Base-by-base conservation (phyloP, 2,888 invertebrate species). In the Pegoplata infirma region DNA sequence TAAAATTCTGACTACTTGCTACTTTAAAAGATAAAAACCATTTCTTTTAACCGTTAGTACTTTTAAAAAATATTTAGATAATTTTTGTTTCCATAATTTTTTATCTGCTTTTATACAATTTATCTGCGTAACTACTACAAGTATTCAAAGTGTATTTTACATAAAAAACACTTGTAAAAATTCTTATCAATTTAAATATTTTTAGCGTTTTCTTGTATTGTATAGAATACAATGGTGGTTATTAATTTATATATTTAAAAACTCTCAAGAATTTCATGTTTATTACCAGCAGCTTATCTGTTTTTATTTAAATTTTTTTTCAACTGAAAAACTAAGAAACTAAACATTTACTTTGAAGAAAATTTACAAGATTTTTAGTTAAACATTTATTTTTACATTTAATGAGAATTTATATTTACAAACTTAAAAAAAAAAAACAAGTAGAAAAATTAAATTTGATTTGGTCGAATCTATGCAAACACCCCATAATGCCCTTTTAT, bases 291-390 rank as follows among this genome's bases (percentile, higher is more conserved):
- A 32, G 5, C 32, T 32, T 10, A 32, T 32, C 32, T 32, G 1
- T 32, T 10, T 2, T 32, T 7, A 3, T 32, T 59, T 76, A 59
- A 16, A 46, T 36, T 25, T 40, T 73, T 66, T 28, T 75, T 56
- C 55, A 21, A n/a, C 32, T 59, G 44, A 14, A 40, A n/a, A n/a
- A n/a, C n/a, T n/a, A n/a, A n/a, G n/a, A n/a, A n/a, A n/a, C n/a
- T n/a, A n/a, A n/a, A n/a, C n/a, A n/a, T n/a, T n/a, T n/a, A n/a
- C n/a, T n/a, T n/a, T n/a, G n/a, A n/a, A n/a, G n/a, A n/a, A n/a
- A n/a, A n/a, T n/a, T n/a, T n/a, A n/a, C n/a, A n/a, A n/a, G n/a
- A n/a, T n/a, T n/a, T n/a, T n/a, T n/a, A n/a, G n/a, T n/a, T n/a
- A n/a, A n/a, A n/a, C n/a, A n/a, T n/a, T n/a, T n/a, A n/a, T n/a